Conservation (phyloP, 2,888 invertebrate species). For the Meiosimyza decipiens region DNA sequence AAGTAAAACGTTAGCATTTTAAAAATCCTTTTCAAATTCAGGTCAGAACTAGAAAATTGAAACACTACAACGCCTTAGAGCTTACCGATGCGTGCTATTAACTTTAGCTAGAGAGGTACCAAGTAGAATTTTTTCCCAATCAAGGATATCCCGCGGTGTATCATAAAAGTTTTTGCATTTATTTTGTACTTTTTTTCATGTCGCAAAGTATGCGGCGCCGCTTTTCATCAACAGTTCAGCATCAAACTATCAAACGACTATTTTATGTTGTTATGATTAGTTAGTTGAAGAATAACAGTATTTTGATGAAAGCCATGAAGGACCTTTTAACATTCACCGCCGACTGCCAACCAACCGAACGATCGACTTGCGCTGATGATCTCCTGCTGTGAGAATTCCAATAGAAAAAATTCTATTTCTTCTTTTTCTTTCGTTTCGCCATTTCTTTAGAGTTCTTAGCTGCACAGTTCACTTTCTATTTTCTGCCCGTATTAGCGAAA, state of each 20-base stretch:
- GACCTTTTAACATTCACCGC: constrained; percentile 22
- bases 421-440: neutral
- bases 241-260: constrained; percentile 12
- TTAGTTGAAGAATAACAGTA: neutral
- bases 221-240: constrained; percentile 12
- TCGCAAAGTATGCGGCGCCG: neutral
- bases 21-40: too few species aligned
- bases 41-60: too few species aligned
- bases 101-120: neutral
- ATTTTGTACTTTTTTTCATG: neutral
- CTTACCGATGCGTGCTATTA: constrained; percentile 12
- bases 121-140: constrained; percentile 5
- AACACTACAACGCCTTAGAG: neutral
- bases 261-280: constrained; percentile 4
- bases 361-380: constrained; percentile 2
- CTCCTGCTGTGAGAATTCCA: constrained; percentile 28
- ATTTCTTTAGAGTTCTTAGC: neutral
- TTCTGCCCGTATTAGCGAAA: neutral
- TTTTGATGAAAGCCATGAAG: neutral
- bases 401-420: neutral
- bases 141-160: constrained; percentile 35
- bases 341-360: neutral
- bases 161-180: constrained; percentile 32
- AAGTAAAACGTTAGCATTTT: too few species aligned
- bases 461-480: neutral